Conservation (phyloP, 2,888 invertebrate species). For the Sialis lutaria region DNA sequence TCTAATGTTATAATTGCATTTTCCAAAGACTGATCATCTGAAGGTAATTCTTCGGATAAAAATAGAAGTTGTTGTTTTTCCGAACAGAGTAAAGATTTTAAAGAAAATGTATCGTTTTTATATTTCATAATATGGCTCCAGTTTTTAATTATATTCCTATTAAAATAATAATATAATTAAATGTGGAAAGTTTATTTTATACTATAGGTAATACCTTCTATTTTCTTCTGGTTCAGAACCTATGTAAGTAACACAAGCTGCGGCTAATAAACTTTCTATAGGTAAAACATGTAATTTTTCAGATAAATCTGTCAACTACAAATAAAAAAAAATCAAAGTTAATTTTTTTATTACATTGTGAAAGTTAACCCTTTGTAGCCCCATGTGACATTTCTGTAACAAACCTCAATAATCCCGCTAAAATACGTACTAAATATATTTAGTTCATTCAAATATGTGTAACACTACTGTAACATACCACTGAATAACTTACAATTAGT, state of each 20-base stretch:
- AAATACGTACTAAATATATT: too few relatives aligned
- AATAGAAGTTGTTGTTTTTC: conserved; percentile 69
- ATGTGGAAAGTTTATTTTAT: too few relatives aligned
- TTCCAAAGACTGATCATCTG: conserved; percentile 60
- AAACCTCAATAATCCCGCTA: too few relatives aligned
- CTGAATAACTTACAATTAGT: too few relatives aligned
- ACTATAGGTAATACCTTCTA: conserved; percentile 16
- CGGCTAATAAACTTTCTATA: conserved; percentile 47
- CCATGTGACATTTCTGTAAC: too few relatives aligned
- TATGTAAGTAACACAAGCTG: conserved; percentile 64
- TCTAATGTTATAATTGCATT: conserved; percentile 66
- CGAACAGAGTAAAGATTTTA: conserved; percentile 37
- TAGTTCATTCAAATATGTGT: too few relatives aligned
- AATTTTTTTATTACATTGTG: too few relatives aligned
- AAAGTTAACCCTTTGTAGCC: too few relatives aligned
- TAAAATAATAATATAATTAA: too few relatives aligned
- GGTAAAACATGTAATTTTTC: conserved; percentile 44
- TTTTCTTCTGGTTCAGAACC: conserved; percentile 28
- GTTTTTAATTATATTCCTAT: conserved; percentile 17
- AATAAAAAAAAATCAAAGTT: conserved; percentile 10
- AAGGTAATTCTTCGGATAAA: conserved; percentile 71
- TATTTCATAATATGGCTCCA: conserved; percentile 19
- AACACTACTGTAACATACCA: too few relatives aligned
- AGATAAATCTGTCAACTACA: conserved; percentile 40
- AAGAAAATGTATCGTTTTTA: conserved; percentile 3